Conservation (phyloP, 2,888 invertebrate genomes). For the Drosophila putrida region DNA sequence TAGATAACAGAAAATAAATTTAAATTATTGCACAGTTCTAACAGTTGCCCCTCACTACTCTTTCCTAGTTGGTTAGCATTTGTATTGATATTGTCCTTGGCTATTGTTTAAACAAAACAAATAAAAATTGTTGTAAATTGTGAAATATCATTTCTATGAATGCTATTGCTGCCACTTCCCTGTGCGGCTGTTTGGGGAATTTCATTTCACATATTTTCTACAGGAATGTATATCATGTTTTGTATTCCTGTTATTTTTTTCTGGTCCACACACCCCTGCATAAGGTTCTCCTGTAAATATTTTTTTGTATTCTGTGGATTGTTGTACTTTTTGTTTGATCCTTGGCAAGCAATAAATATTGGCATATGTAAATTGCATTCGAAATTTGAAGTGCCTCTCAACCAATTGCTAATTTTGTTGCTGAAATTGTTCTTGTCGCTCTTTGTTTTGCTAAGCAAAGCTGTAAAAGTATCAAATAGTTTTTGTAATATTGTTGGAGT, state of each 20-base stretch:
- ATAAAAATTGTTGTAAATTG: conserved; percentile 44
- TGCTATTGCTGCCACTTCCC: conserved; percentile 15
- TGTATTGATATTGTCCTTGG: conserved; percentile 44
- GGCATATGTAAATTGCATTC: conserved; percentile 59
- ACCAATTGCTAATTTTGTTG: conserved; percentile 41
- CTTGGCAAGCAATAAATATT: conserved; percentile 57
- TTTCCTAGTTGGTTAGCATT: conserved; percentile 22
- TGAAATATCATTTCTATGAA: conserved; percentile 38
- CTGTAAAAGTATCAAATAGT: conserved; percentile 4
- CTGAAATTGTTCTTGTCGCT: conserved; percentile 15
- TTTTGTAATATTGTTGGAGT: conserved; percentile 13
- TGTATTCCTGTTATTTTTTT: conserved; percentile 18
- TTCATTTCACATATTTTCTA: conserved; percentile 47
- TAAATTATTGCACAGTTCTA: conserved; percentile 58
- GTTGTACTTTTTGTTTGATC: conserved; percentile 49
- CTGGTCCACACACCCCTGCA: background rate
- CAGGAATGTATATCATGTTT: conserved; percentile 24
- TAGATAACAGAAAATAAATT: conserved; percentile 70
- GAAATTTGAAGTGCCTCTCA: conserved; percentile 36
- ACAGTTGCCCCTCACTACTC: background rate
- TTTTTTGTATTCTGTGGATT: background rate
- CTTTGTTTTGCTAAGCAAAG: conserved; percentile 20
- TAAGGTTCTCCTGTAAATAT: background rate
- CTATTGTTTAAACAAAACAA: conserved; percentile 26
- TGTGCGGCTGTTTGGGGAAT: conserved; percentile 41